These are phyloP conservation scores for Vanessa tameamea DNA, from an alignment of 1,140 invertebrate species.

Conservation along the genomic window DNA sequence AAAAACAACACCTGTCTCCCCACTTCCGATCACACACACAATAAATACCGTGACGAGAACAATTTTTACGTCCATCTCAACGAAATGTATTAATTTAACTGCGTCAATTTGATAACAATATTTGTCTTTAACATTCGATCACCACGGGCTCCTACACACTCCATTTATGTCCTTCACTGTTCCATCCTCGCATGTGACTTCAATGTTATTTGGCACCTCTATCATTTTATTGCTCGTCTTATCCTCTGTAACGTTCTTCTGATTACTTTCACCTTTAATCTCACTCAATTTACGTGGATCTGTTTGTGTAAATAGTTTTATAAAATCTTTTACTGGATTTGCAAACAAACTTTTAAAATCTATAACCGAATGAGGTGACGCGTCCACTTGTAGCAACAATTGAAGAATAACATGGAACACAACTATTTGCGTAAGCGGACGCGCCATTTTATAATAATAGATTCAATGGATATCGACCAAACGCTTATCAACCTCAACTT, in stretches of 20 bases:
- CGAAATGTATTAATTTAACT: slow-evolving; percentile 56
- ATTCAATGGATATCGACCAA: slow-evolving; percentile 44
- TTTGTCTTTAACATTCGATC: slow-evolving; percentile 36
- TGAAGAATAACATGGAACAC: slow-evolving; percentile 56
- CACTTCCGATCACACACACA: slow-evolving; percentile 40
- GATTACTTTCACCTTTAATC: slow-evolving; percentile 18
- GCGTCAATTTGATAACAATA: slow-evolving; percentile 44
- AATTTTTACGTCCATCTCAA: slow-evolving; percentile 72
- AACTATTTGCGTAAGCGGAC: slow-evolving; percentile 57
- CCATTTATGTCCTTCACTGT: slow-evolving; percentile 56
- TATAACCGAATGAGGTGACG: slow-evolving; percentile 46
- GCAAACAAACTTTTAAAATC: slow-evolving; percentile 58
- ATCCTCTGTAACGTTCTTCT: slow-evolving; percentile 27
- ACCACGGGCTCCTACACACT: slow-evolving; percentile 65
- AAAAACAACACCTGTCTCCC: slow-evolving; percentile 52
- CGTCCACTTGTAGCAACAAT: slow-evolving; percentile 46
- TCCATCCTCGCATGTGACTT: slow-evolving; percentile 45
- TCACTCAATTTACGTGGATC: slow-evolving; percentile 21
- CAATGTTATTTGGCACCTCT: slow-evolving; percentile 57
- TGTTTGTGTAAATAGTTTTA: slow-evolving; percentile 39
- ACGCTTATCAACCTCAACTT: slow-evolving; percentile 53
- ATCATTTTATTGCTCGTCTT: slow-evolving; percentile 54
- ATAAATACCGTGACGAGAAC: slow-evolving; percentile 53
- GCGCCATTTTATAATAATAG: slow-evolving; percentile 65
- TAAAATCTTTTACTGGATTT: slow-evolving; percentile 64